Conservation (phyloP, 1,140 invertebrate species). For the Drosophila chauvacae region DNA sequence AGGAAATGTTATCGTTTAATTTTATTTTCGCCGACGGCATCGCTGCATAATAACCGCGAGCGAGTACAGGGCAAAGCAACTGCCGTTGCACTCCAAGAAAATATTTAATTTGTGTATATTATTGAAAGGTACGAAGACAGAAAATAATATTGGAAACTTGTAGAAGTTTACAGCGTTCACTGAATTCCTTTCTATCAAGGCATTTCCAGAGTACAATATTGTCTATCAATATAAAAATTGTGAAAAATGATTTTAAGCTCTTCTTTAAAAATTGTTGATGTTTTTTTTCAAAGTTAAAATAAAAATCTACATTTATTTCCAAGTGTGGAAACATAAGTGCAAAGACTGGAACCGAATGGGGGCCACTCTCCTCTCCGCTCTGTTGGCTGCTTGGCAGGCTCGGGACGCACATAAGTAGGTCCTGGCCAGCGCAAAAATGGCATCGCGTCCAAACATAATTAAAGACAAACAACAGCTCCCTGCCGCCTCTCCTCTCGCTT, state of each 20-base stretch:
- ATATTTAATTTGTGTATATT: neutral
- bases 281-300: neutral
- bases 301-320: neutral
- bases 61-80: conserved; percentile 23
- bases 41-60: conserved; percentile 69
- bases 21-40: conserved; percentile 80
- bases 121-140: neutral
- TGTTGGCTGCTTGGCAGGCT: conserved; percentile 35
- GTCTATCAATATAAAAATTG: neutral
- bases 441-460: conserved; percentile 80
- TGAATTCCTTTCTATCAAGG: rapidly evolving
- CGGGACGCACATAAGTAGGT: conserved; percentile 65
- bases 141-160: neutral
- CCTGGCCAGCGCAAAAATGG: conserved; percentile 64
- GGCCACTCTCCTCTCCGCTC: conserved; percentile 7
- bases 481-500: neutral
- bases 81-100: conserved; percentile 24
- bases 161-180: no score
- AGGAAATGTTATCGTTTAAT: conserved; percentile 84
- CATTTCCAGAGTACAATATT: no score
- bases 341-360: neutral
- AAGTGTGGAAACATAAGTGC: neutral
- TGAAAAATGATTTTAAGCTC: neutral
- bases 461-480: conserved; percentile 77
- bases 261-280: neutral